Base-by-base conservation (phyloP, 2,113 vertebrate species). In the Parotia lawesii region DNA sequence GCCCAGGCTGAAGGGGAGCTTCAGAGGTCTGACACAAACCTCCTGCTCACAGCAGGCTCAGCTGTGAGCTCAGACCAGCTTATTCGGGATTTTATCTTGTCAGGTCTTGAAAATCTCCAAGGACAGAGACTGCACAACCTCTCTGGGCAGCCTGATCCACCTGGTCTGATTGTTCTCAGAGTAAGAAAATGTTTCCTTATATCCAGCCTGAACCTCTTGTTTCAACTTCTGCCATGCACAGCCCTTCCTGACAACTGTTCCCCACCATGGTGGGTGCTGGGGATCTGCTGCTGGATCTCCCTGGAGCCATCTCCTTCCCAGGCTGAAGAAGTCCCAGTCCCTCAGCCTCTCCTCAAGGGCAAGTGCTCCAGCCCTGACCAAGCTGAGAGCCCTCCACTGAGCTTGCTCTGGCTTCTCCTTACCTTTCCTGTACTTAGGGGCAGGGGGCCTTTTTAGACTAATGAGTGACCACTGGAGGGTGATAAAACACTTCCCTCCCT, bases 251-350 rank as follows among this genome's bases (percentile, higher is more conserved):
- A 22, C 48, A 29, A 7, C 18, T 14, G 2, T 2, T n/a, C 10
- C 12, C 14, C 6, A 4, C 3, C 44, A 12, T 0, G 0, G 27
- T 11, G 35, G 4, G 10, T 45, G 53, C 53, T n/a, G 15, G 17
- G 11, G 24, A 31, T n/a, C 35, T 45, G 25, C 18, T 35, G 12
- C 4, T 31, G 45, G 11, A 9, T 4, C 13, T 37, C 57, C 19
- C 44, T 21, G 25, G 50, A 76, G 19, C 18, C 0, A 0, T 20
- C 48, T 50, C 35, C 31, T 64, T 13, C 9, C 11, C 29, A n/a
- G 13, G 3, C 29, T 83, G 38, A 58, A 58, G 15, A 27, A 71
- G 22, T 12, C 38, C 12, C 53, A 37, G 12, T 20, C 44, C 17
- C 38, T 50, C 53, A 80, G 62, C 25, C 35, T 56, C 23, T 89